Evolutionary conservation across 1,140 invertebrate species (phyloP), one percentile per base, ranked within the genome.

Genomic region (Drosophila santomea): DNA sequence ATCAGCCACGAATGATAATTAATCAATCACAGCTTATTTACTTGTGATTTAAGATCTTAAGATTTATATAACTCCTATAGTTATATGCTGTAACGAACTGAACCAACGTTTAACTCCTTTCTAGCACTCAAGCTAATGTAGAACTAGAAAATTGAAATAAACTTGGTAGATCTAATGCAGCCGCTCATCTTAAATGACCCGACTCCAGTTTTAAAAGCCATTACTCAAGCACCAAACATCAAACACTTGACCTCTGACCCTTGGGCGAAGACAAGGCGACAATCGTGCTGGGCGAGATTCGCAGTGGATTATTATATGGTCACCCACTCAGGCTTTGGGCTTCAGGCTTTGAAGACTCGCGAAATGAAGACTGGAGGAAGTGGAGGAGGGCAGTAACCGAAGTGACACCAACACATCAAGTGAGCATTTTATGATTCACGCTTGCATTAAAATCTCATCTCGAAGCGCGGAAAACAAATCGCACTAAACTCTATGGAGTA

Each of bases 401-500:
- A 62, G 51, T 74, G 74, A 78, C 82, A 78, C 61, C 60, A 71
- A 72, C 64, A 78, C 82, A 82, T 73, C 51, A 82, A 83, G 55
- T 78, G 35, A 71, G 35, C 62, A 72, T 89, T 89, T 88, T 88
- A 88, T 88, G 83, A 88, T 88, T 83, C 83, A 88, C 83, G 83
- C 76, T 83, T 89, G 83, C 83, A 79, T 86, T 89, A 83, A 83
- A 89, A 67, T 48, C 84, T 52, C 84, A 83, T 88, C 75, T 88
- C 61, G 58, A n/a, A 54, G 56, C 48, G 48, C 44, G 51, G 64
- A 47, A 64, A 68, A 68, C 73, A 73, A 80, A 82, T 74, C 68
- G 63, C 51, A 63, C 25, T 39, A 54, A 69, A 56, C 47, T 48
- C 50, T 20, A 20, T 20, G 2, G 20, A 20, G 20, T 20, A 20